Evolutionary conservation across 2,797 vertebrate species (phyloP), one percentile per base, ranked within the genome.

Genomic region (Myotis pilosus): DNA sequence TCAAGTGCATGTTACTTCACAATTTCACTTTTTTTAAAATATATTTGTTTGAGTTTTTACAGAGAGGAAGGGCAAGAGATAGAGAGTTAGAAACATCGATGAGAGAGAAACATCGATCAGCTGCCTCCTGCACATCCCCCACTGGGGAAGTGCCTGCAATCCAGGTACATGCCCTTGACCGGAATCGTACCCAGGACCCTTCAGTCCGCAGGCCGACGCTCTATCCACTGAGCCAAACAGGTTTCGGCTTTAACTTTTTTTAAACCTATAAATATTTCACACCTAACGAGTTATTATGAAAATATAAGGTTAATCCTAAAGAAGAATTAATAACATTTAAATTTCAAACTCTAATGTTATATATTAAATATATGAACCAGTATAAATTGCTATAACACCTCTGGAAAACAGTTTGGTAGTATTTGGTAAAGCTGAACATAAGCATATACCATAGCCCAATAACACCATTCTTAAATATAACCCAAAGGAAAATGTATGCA

Each of bases 311-410:
- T 69, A 89, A 79, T 49, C 28, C 16, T 88, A 60, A 87, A 33
- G 16, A 51, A 74, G 16, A 81, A 3, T 66, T 92, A 72, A 60
- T 16, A 33, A 44, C 6, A 85, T 60, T 68, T 69, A 36, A 68
- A 81, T 93, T 95, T 91, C n/a, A 94, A 86, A 49, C 2, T 28
- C 33, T 82, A 71, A 72, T 91, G 47, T 89, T 22, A 83, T 30
- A 74, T 60, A 75, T 86, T 80, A 49, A 76, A 33, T 36, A 28
- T 0, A 33, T 41, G 2, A 72, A 83, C 83, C 85, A 36, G 1
- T 33, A 93, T 55, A 93, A 76, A 57, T 74, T 62, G 22, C 15
- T 38, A 41, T 81, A 64, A 75, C 3, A 62, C 20, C 66, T 94
- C 62, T 87, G 47, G 11, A 87, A 85, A 13, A 41, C 64, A 79